A percentile compares a stretch with the other conserved stretches of the same genome.
These are phyloP conservation scores for Acipenser oxyrinchus DNA, from an alignment of 2,797 vertebrate species.

Conservation along the genomic window DNA sequence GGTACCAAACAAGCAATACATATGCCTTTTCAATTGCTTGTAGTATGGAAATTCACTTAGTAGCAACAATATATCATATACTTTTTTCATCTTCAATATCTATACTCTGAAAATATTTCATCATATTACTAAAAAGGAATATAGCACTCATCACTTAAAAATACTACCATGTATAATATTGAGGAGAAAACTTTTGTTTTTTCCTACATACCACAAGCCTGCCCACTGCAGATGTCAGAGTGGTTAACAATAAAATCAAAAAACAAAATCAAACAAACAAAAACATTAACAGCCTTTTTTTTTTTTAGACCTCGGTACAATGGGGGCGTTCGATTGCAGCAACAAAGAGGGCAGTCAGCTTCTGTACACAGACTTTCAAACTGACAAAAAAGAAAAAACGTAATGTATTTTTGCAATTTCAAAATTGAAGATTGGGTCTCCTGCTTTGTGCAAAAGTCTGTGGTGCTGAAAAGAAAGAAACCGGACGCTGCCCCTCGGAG, in stretches of 20 bases:
- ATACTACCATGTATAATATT: conserved; percentile 34
- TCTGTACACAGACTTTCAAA: conserved; percentile 5
- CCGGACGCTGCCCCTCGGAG: conserved; percentile 46
- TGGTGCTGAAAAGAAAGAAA: conserved; percentile 46
- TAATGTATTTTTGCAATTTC: conserved; percentile 33
- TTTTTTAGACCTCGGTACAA: conserved; percentile 8
- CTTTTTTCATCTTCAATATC: conserved; percentile 48
- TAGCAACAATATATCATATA: conserved; percentile 30
- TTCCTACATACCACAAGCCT: conserved; percentile 25
- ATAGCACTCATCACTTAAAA: conserved; percentile 38
- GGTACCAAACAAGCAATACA: conserved; percentile 17
- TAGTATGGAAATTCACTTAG: not conserved
- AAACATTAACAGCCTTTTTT: conserved; percentile 37
- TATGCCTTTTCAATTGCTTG: conserved; percentile 10
- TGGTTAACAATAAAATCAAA: conserved; percentile 37
- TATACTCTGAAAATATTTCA: conserved; percentile 38
- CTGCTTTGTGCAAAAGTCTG: conserved; percentile 57
- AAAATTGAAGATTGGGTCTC: conserved; percentile 47
- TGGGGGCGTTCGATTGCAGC: conserved; percentile 1
- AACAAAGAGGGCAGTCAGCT: conserved; percentile 14
- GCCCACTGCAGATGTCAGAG: conserved; percentile 17
- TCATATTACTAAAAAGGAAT: conserved; percentile 36
- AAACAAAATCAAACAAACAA: conserved; percentile 37
- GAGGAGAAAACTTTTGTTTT: conserved; percentile 38
- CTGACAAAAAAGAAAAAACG: too few species aligned